Evolutionary conservation across 2,797 vertebrate genomes (phyloP), one percentile per base, ranked within the genome.

Genomic region (Podarcis lilfordi): DNA sequence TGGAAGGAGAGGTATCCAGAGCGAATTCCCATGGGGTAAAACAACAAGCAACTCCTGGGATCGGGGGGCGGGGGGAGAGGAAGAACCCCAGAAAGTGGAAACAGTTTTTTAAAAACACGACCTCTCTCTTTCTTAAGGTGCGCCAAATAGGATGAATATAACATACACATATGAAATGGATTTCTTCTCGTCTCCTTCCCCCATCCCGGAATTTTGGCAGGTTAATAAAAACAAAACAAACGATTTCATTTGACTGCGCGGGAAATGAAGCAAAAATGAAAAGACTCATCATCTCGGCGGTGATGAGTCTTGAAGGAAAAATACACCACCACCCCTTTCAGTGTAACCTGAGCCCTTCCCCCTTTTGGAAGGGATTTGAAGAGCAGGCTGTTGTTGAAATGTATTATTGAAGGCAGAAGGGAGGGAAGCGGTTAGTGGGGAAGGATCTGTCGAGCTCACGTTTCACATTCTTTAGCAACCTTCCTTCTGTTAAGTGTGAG

Each of bases 391-490:
- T n/a, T 72, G 89, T 50, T 32, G 81, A 84, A 55, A 45, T 72
- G 87, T 71, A 40, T 77, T 61, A 61, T 50, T 64, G 85, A 84
- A 81, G 78, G 86, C 21, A 45, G 77, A 55, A 25, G 40, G 43
- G 80, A 35, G 83, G 79, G 75, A 85, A 27, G 71, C 32, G 23
- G 61, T n/a, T n/a, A 9, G 77, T 23, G 75, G 66, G 37, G 25
- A 68, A 80, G 71, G 85, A 69, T 50, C 75, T 8, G 27, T 15
- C 2, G 35, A 21, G 32, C 76, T 87, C 81, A 3, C 81, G 25
- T 87, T 89, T 87, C 88, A 37, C 90, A 61, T 71, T 76, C 85
- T 87, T 86, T 21, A 61, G 87, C 68, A 59, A 17, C 80, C 84
- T 83, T 80, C 84, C 32, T 37, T 37, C 50, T 21, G 35, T 68